Conservation (phyloP, 2,888 invertebrate genomes). For the Bhutanitis thaidina region DNA sequence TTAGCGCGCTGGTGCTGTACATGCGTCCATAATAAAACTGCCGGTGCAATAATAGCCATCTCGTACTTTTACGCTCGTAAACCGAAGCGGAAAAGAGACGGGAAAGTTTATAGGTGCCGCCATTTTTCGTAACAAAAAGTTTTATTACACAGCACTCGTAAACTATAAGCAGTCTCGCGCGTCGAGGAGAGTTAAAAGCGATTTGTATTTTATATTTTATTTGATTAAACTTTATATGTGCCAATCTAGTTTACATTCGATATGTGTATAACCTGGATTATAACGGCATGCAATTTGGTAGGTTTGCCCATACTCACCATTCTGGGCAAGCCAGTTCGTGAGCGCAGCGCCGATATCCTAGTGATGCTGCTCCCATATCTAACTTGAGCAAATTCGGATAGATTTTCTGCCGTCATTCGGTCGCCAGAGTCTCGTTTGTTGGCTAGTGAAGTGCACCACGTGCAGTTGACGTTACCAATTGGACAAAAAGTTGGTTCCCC, state of each 20-base stretch:
- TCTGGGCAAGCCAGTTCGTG: too few relatives aligned
- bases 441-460: too few relatives aligned
- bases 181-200: conserved; percentile 44
- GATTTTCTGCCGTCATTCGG: too few relatives aligned
- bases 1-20: conserved; percentile 37
- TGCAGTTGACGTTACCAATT: too few relatives aligned
- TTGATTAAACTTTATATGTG: conserved; percentile 18
- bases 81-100: conserved; percentile 56
- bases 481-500: too few relatives aligned
- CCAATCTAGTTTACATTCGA: neutral
- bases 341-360: too few relatives aligned
- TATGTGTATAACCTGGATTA: neutral
- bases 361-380: too few relatives aligned
- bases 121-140: conserved; percentile 74
- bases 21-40: conserved; percentile 60
- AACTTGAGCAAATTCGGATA: too few relatives aligned
- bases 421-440: too few relatives aligned
- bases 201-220: conserved; percentile 30
- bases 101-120: conserved; percentile 58
- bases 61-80: conserved; percentile 68
- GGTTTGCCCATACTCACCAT: too few relatives aligned
- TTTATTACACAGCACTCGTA: conserved; percentile 70
- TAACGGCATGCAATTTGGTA: too few relatives aligned
- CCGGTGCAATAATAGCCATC: conserved; percentile 65
- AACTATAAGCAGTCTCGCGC: conserved; percentile 65